Base-by-base conservation (phyloP, 2,113 vertebrate species). In the Cyphomyrus plagiostoma region DNA sequence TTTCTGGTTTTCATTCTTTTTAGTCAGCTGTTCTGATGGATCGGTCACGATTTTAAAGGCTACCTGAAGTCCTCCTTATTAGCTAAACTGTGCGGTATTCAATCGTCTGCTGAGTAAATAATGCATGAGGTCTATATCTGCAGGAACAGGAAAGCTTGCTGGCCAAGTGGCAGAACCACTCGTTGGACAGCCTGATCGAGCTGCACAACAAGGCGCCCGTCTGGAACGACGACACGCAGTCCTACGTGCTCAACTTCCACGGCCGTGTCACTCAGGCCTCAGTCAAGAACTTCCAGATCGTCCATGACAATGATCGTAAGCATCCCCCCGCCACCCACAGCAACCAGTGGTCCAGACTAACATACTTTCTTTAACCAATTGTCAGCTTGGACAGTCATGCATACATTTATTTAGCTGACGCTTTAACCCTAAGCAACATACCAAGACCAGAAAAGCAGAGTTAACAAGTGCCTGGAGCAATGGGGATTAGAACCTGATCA, bases 221-320 rank as follows among this genome's bases (percentile, higher is more conserved):
- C 89, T 99, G 98, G 98, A 99, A 98, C 0, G 98, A 99, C 0
- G 98, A 99, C 94, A 99, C 97, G 0, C 98, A 99, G 90, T 99
- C 98, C 0, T 99, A 99, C 0, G 98, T 99, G 92, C 96, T 99
- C 15, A 99, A 99, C 93, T 99, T 99, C 93, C 97, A 98, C 2
- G 98, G 98, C 8, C 96, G 98, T 4, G 98, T 99, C 87, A 99
- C 98, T 0, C 98, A 99, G 91, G 98, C 98, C 0, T 99, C 98
- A 0, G 98, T 99, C 91, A 99, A 99, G 93, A 99, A 99, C 95
- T 99, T 99, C 90, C 98, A 99, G 93, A 99, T 99, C 4, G 98
- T 99, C 88, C 98, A 99, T 8, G 96, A 97, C 82, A 98, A 98
- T 42, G 98, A 99, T 94, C 97, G 98, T 99, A 92, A 97, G 98